Conservation (phyloP, 1,140 invertebrate species). For the Drosophila sucinea region DNA sequence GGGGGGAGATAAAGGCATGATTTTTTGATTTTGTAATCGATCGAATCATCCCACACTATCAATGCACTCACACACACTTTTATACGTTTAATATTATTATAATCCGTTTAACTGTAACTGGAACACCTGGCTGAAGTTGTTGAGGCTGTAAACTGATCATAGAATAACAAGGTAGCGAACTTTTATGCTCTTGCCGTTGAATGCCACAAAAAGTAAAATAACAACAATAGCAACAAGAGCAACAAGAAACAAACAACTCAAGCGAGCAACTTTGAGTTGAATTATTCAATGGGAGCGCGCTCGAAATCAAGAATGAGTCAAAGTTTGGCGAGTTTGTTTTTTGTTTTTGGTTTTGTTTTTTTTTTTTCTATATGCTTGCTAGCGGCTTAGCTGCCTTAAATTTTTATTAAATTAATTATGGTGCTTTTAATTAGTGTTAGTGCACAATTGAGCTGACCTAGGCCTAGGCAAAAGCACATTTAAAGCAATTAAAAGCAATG, state of each 20-base stretch:
- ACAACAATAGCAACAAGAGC: neutral
- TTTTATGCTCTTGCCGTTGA: conserved; percentile 78
- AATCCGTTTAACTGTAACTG: conserved; percentile 46
- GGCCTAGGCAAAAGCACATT: conserved; percentile 60
- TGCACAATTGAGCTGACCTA: conserved; percentile 62
- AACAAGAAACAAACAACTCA: conserved; percentile 71
- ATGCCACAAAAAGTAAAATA: conserved; percentile 56
- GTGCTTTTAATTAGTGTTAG: conserved; percentile 21
- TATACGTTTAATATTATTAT: neutral
- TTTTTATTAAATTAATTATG: conserved; percentile 72
- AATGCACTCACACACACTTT: conserved; percentile 12
- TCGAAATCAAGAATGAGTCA: conserved; percentile 61
- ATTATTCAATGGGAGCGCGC: conserved; percentile 18
- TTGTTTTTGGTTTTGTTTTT: conserved; percentile 11
- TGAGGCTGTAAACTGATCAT: conserved; percentile 71
- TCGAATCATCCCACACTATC: conserved; percentile 34
- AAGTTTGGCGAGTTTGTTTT: conserved; percentile 1
- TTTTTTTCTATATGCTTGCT: neutral
- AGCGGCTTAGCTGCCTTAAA: conserved; percentile 39
- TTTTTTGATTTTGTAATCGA: neutral
- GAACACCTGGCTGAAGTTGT: conserved; percentile 57
- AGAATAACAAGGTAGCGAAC: conserved; percentile 67
- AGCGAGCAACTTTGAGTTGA: conserved; percentile 20
- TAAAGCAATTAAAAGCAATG: conserved; percentile 68
- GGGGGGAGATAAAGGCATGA: neutral